A percentile compares a stretch with the other conserved stretches of the same genome.
Evolutionary conservation across 2,113 vertebrate species (phyloP).

Genomic region (Hiodon alosoides): DNA sequence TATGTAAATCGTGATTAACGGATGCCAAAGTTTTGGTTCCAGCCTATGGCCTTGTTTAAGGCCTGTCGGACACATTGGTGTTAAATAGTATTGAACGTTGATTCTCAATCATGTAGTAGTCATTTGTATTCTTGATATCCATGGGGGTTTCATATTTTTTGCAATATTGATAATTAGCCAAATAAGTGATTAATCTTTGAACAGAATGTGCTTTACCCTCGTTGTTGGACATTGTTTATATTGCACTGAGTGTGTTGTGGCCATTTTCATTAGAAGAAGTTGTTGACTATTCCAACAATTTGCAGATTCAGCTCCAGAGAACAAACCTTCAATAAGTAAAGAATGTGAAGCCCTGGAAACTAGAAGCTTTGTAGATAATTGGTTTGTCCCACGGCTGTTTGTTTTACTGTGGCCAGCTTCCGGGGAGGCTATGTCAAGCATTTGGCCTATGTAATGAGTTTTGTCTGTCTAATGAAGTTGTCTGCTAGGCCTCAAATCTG

Average conservation of each 20-base stretch:
- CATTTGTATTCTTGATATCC: too few relatives aligned
- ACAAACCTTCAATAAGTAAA: conserved; percentile 24
- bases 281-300: conserved; percentile 13
- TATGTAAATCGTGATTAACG: too few relatives aligned
- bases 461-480: not conserved
- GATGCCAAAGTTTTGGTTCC: too few relatives aligned
- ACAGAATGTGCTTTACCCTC: not conserved
- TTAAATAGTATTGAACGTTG: not conserved
- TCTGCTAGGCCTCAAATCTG: not conserved
- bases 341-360: conserved; percentile 20
- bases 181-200: too few relatives aligned
- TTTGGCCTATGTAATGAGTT: not conserved
- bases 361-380: conserved; percentile 6
- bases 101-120: too few relatives aligned
- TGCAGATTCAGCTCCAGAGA: conserved; percentile 17
- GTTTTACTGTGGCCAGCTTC: conserved; percentile 1
- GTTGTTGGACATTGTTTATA: not conserved
- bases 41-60: too few relatives aligned
- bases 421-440: conserved; percentile 1
- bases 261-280: not conserved
- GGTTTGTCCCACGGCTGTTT: conserved; percentile 13
- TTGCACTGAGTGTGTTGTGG: not conserved
- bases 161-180: too few relatives aligned
- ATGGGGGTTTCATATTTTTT: too few relatives aligned
- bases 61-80: not conserved